A percentile compares a stretch with the other conserved stretches of the same genome.
Conservation (phyloP, 1,140 invertebrate genomes). For the Frieseomelitta varia region DNA sequence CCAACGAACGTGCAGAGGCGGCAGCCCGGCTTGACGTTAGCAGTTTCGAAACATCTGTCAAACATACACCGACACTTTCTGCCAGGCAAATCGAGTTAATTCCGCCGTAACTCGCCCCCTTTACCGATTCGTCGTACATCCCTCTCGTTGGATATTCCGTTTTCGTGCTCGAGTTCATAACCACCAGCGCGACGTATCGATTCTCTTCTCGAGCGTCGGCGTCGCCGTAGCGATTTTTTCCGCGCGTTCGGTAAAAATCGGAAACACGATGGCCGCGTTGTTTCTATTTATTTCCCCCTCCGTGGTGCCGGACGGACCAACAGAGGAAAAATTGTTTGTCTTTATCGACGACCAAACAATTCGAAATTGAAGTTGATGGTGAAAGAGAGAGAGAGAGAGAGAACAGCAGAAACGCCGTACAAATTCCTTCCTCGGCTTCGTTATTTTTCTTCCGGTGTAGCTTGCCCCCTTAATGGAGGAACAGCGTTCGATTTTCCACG, state of each 20-base stretch:
- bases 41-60: not conserved
- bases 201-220: not conserved
- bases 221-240: not conserved
- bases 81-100: constrained; percentile 9
- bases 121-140: not conserved
- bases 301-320: not conserved
- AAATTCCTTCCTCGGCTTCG: constrained; percentile 32
- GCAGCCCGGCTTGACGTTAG: not conserved
- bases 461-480: constrained; percentile 74
- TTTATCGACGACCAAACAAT: not conserved
- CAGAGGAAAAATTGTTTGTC: not conserved
- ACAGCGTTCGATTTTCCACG: constrained; percentile 76
- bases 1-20: not conserved
- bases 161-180: not conserved
- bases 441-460: constrained; percentile 38
- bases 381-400: not conserved
- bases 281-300: not conserved
- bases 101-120: not conserved
- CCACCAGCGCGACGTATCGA: not conserved
- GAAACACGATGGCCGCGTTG: not conserved
- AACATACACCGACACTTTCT: constrained; percentile 12
- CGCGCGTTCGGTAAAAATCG: not conserved
- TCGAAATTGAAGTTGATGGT: too few species aligned
- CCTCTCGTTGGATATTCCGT: constrained; percentile 20
- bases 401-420: not conserved